Conservation (phyloP, 2,113 vertebrate species). For the Bufo bufo region DNA sequence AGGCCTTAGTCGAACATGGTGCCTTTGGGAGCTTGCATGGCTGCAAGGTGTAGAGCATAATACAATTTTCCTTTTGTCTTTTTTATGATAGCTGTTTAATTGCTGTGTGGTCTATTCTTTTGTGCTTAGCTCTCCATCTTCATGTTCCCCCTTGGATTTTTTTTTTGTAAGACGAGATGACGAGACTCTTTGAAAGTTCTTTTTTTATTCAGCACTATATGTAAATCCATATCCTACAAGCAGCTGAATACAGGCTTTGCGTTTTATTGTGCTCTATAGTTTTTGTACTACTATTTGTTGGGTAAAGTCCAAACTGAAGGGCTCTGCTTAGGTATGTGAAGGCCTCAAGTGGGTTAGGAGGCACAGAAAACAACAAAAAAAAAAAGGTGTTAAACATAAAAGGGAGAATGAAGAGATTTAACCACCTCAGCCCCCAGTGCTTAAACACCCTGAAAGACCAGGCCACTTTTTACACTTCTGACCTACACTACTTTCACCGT, state of each 20-base stretch:
- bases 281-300: not conserved
- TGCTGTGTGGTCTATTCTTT: conserved; percentile 54
- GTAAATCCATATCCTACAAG: conserved; percentile 28
- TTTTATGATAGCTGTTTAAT: conserved; percentile 53
- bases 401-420: no score
- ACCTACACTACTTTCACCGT: no score
- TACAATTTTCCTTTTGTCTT: conserved; percentile 51
- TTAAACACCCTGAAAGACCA: no score
- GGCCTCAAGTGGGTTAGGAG: not conserved
- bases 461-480: no score
- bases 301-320: not conserved
- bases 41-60: conserved; percentile 52
- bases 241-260: conserved; percentile 24
- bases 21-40: conserved; percentile 54
- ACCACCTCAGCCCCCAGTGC: no score
- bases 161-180: conserved; percentile 40
- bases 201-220: conserved; percentile 38
- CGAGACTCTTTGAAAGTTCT: conserved; percentile 19
- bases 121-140: conserved; percentile 43
- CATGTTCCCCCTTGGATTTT: conserved; percentile 47
- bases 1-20: conserved; percentile 33
- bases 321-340: not conserved
- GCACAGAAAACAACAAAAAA: not conserved
- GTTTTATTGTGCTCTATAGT: not conserved
- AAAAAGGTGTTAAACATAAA: not conserved